phyloP scores from a whole-genome alignment of 2,113 vertebrate genomes.

The Coptodon bakossiorum region DNA sequence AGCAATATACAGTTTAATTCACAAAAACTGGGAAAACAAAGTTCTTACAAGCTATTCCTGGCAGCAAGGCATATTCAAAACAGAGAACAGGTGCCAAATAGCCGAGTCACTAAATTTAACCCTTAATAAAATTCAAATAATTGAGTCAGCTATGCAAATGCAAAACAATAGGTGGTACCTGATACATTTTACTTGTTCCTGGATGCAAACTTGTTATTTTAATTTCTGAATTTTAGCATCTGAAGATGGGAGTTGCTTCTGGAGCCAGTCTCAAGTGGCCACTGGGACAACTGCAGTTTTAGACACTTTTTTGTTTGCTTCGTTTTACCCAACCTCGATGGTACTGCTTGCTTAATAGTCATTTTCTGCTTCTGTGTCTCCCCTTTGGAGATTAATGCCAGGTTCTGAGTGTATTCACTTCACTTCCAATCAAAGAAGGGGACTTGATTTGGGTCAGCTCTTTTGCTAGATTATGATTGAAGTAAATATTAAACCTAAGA shows the following conservation, averaged over 20 bases:
- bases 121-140: background rate
- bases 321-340: background rate
- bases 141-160: background rate
- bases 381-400: background rate
- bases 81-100: background rate
- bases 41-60: background rate
- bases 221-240: background rate
- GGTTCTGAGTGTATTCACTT: background rate
- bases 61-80: background rate
- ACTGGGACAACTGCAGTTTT: background rate
- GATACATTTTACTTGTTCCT: background rate
- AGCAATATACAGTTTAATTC: rapidly evolving
- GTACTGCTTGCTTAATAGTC: background rate
- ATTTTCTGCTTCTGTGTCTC: background rate
- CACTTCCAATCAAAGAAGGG: background rate
- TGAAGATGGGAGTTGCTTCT: background rate
- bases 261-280: background rate
- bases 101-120: background rate
- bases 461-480: background rate
- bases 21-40: background rate
- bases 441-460: background rate
- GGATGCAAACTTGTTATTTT: rapidly evolving
- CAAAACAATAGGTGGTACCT: background rate
- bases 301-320: background rate
- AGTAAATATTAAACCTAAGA: background rate